phyloP scores from a whole-genome alignment of 2,113 vertebrate species.

The Peromyscus californicus region DNA sequence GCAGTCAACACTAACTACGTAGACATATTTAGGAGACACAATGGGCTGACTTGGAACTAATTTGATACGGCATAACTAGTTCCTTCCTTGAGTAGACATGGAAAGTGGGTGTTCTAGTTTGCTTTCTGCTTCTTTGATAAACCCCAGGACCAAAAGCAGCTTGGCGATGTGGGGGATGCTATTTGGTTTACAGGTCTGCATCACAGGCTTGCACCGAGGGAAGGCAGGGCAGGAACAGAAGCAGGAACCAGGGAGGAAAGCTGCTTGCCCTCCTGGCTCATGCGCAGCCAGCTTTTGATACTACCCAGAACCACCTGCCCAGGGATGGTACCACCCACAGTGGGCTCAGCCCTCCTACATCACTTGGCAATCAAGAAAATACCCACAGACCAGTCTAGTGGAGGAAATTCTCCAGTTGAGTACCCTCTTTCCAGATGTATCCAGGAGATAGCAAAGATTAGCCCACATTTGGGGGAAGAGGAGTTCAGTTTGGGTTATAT shows the following conservation, averaged over 20 bases:
- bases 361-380: background rate
- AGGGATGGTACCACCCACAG: background rate
- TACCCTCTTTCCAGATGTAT: background rate
- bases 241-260: background rate
- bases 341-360: background rate
- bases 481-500: background rate
- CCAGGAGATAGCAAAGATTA: background rate
- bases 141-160: background rate
- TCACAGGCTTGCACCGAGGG: background rate
- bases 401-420: background rate
- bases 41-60: background rate
- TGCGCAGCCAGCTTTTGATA: background rate
- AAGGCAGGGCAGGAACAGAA: background rate
- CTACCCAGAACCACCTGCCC: background rate
- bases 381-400: background rate
- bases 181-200: background rate
- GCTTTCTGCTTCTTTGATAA: background rate
- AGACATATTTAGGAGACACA: background rate
- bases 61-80: background rate
- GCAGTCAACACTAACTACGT: background rate
- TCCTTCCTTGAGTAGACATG: conserved; percentile 21
- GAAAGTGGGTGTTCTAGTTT: background rate
- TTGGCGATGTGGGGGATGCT: background rate
- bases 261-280: background rate
- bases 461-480: background rate